phyloP scores from a whole-genome alignment of 2,113 vertebrate genomes.

The Mormyrus lacerda region DNA sequence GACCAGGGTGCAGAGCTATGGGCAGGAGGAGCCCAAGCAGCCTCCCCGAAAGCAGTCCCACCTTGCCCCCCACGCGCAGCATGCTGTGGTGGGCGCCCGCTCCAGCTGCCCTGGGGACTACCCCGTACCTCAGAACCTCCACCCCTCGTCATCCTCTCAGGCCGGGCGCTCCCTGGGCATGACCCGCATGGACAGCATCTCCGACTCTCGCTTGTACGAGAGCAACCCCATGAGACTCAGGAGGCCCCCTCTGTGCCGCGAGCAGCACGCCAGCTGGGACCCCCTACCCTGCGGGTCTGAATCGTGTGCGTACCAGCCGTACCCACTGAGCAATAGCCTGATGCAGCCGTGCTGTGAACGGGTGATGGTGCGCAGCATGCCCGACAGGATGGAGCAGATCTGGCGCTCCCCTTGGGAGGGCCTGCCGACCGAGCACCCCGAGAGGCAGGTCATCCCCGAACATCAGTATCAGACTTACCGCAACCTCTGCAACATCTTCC shows the following conservation, averaged over 20 bases:
- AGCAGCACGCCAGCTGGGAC: conserved; percentile 97
- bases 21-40: conserved; percentile 85
- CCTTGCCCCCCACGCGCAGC: conserved; percentile 79
- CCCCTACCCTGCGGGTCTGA: conserved; percentile 79
- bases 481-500: conserved; percentile 98
- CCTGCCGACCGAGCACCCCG: conserved; percentile 63
- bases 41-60: conserved; percentile 77
- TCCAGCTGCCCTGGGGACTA: conserved; percentile 93
- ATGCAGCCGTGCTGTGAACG: conserved; percentile 92
- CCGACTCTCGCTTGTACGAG: conserved; percentile 91
- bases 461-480: conserved; percentile 96
- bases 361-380: conserved; percentile 96
- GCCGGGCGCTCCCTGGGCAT: conserved; percentile 88
- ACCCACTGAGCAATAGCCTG: conserved; percentile 79
- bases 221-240: conserved; percentile 86
- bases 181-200: conserved; percentile 98
- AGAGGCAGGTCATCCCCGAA: conserved; percentile 83
- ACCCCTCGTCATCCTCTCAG: conserved; percentile 71
- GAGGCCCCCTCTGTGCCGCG: conserved; percentile 86
- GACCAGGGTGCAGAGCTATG: conserved; percentile 83
- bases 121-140: conserved; percentile 70
- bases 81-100: conserved; percentile 70
- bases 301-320: conserved; percentile 79
- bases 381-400: conserved; percentile 97
- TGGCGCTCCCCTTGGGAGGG: conserved; percentile 90